Evolutionary conservation across 2,113 vertebrate genomes (phyloP).

Genomic region (Catharus fuscescens): DNA sequence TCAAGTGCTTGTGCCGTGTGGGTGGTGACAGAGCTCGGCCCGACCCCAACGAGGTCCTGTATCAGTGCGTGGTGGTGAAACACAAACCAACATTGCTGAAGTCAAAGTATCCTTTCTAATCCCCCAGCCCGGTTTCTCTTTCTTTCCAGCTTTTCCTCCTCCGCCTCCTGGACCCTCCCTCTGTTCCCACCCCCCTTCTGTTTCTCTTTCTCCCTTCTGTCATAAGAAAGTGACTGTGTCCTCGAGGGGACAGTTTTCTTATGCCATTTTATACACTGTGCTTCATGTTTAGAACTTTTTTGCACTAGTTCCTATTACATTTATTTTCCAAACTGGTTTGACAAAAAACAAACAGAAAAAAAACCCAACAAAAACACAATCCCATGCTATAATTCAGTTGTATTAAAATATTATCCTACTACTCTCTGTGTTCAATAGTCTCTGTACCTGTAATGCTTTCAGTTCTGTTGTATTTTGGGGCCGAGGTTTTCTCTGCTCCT

Average conservation of each 20-base stretch:
- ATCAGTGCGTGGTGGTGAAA: constrained; percentile 33
- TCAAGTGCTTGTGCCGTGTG: constrained; percentile 48
- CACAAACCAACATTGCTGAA: constrained; percentile 34
- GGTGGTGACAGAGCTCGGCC: constrained; percentile 49
- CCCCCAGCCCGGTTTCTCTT: constrained; percentile 32
- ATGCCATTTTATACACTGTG: constrained; percentile 85
- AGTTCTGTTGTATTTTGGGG: constrained; percentile 81
- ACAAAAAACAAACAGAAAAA: constrained; percentile 52
- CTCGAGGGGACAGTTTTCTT: constrained; percentile 77
- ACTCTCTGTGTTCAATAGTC: constrained; percentile 83
- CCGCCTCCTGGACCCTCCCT: neutral
- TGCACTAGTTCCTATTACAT: constrained; percentile 84
- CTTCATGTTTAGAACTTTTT: constrained; percentile 84
- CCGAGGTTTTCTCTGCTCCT: constrained; percentile 72
- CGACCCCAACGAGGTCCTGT: constrained; percentile 3
- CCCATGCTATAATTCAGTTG: constrained; percentile 81
- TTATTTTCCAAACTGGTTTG: constrained; percentile 79
- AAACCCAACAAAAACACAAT: constrained; percentile 53
- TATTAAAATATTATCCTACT: constrained; percentile 81
- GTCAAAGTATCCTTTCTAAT: constrained; percentile 61
- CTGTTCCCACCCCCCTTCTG: constrained; percentile 51
- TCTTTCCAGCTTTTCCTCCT: constrained; percentile 48
- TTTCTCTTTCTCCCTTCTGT: constrained; percentile 63
- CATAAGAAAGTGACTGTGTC: constrained; percentile 74
- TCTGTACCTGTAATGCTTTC: constrained; percentile 83